Base-by-base conservation (phyloP, 1,140 invertebrate genomes). In the Eriocheir sinensis region DNA sequence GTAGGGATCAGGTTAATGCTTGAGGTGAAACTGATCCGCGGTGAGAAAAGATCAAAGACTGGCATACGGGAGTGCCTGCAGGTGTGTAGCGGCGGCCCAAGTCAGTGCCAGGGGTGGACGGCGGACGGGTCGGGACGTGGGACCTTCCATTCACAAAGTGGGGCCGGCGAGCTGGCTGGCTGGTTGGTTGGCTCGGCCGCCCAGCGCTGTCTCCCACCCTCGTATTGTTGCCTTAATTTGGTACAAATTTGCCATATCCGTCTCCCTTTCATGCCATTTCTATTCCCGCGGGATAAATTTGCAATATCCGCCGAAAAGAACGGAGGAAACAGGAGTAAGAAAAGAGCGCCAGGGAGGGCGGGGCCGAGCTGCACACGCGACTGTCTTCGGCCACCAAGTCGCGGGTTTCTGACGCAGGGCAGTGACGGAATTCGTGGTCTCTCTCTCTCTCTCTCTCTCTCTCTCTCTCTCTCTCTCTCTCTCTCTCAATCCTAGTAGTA, bases 111-210 rank as follows among this genome's bases (percentile, higher is more conserved):
- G 12, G 12, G 21, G 21, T 72, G 6, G 27, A n/a, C 21, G n/a
- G 12, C 0, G 6, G 60, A n/a, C 12, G 60, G 60, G 60, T n/a
- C 60, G 60, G 60, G 60, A 72, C 60, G 60, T 4, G 60, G n/a
- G 60, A 72, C 60, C 60, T 72, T 72, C 60, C 60, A 72, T 72
- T 72, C 60, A 72, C 60, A 72, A 72, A 72, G 60, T 72, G 60
- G 60, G 60, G 60, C 60, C 60, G 21, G 60, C 21, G 60, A 72
- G 60, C n/a, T n/a, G n/a, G n/a, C n/a, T n/a, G n/a, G n/a, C n/a
- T n/a, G n/a, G 8, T n/a, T 27, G 60, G 60, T 72, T 72, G 60
- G 60, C 60, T 72, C 21, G 60, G 60, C 60, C 60, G 60, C 60
- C 60, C 60, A 0, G 60, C 27, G 60, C 60, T 72, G 60, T 72